phyloP scores from a whole-genome alignment of 1,140 invertebrate species.

The Marisa cornuarietis region DNA sequence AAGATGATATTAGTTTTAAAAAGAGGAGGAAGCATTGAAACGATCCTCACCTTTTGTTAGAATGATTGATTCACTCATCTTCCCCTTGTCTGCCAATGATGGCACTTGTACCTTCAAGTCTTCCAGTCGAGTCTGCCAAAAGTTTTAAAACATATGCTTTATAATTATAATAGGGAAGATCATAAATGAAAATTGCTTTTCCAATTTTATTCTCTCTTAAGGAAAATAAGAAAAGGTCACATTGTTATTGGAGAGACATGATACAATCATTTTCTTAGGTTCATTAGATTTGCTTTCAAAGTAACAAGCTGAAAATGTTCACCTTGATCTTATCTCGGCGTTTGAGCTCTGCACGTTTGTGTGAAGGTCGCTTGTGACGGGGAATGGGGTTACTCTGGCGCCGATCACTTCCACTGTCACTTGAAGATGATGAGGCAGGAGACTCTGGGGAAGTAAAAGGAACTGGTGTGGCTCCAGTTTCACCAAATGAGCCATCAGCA shows the following conservation, averaged over 20 bases:
- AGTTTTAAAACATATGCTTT: neutral
- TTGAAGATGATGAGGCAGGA: slow-evolving; percentile 12
- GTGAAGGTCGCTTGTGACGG: slow-evolving; percentile 37
- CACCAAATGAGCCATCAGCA: neutral
- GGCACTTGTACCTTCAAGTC: slow-evolving; percentile 33
- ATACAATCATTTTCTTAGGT: too few relatives aligned
- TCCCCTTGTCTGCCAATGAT: slow-evolving; percentile 31
- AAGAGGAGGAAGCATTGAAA: slow-evolving; percentile 17
- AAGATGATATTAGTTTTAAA: neutral
- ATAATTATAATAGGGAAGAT: too few relatives aligned
- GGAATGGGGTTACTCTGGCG: slow-evolving; percentile 19
- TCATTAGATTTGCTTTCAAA: too few relatives aligned
- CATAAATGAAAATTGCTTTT: too few relatives aligned
- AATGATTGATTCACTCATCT: slow-evolving; percentile 36
- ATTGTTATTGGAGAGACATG: too few relatives aligned
- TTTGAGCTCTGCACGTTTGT: slow-evolving; percentile 39
- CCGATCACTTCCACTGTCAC: slow-evolving; percentile 5
- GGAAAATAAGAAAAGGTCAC: too few relatives aligned
- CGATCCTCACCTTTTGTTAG: slow-evolving; percentile 33
- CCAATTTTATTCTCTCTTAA: too few relatives aligned
- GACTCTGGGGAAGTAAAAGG: neutral
- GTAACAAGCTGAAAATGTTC: neutral
- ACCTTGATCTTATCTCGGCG: slow-evolving; percentile 42
- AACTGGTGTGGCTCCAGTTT: neutral
- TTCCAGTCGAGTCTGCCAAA: slow-evolving; percentile 33